phyloP scores from a whole-genome alignment of 2,797 vertebrate genomes.

The Hyperoplus lanceolatus region DNA sequence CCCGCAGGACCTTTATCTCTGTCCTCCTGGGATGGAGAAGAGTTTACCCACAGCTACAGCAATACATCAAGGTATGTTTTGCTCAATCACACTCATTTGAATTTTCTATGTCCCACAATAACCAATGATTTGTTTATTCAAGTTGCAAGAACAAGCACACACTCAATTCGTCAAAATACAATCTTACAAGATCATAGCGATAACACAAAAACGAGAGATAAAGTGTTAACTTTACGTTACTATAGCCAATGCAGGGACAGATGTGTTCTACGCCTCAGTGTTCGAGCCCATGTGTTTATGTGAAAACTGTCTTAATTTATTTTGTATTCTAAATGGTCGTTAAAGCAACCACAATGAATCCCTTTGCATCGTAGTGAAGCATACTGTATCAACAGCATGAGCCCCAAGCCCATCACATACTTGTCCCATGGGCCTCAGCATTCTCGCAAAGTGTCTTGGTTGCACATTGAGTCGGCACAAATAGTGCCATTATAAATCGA shows the following conservation, averaged over 20 bases:
- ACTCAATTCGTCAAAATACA: background rate
- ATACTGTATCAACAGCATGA: conserved; percentile 3
- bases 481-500: conserved; percentile 1
- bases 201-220: background rate
- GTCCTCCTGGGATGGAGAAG: conserved; percentile 85
- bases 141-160: background rate
- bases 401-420: conserved; percentile 1
- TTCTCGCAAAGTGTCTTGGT: conserved; percentile 22
- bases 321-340: background rate
- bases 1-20: conserved; percentile 86
- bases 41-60: conserved; percentile 88
- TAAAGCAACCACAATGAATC: background rate
- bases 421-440: conserved; percentile 16
- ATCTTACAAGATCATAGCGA: background rate
- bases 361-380: background rate
- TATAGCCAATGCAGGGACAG: background rate
- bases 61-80: conserved; percentile 90
- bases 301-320: background rate
- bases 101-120: background rate
- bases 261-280: background rate
- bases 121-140: background rate
- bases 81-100: background rate
- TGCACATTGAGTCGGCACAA: conserved; percentile 21
- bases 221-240: background rate
- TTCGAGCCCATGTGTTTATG: background rate